Evolutionary conservation across 1,140 invertebrate species (phyloP), one percentile per base, ranked within the genome.

Genomic region (Harlomillsia oculata): DNA sequence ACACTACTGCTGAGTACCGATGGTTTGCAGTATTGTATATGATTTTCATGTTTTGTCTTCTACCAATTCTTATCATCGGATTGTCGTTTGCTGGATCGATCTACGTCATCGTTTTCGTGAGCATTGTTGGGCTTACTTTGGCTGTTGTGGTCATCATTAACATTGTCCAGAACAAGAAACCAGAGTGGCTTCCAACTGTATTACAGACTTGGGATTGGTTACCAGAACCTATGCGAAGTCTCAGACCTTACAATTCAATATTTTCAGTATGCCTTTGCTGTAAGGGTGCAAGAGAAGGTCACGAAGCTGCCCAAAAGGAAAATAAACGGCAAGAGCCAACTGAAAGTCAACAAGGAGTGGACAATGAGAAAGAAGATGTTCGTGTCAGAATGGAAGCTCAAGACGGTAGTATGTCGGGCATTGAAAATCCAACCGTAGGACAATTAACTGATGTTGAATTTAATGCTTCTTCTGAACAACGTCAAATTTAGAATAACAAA

Each of bases 1-100:
- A 72, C 25, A 69, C 66, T 14, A 79, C 76, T 1, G 75, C 76
- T 9, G 69, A 75, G 44, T 64, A 64, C 39, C 68, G 76, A 30
- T 79, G 78, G 78, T 81, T 80, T 66, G 72, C 77, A 1, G 64
- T 79, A 5, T 50, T 77, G 0, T 81, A 82, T 64, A 60, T 81
- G 5, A 28, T 79, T 0, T 4, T 68, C 3, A 70, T 77, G 64
- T 82, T 80, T 62, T 69, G 78, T 28, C 2, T 76, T 0, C 53
- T 81, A 8, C 79, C 79, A 0, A 68, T 53, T 8, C 21, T 71
- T 8, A 68, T 78, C 6, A 75, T 80, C 53, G 68, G 56, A n/a
- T 59, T 79, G 9, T 77, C 67, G 11, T 39, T 66, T n/a, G 62
- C 67, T 50, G 67, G 73, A 43, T 45, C 53, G 5, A 46, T 57